These are phyloP conservation scores for Syncerus caffer DNA, from an alignment of 2,797 vertebrate genomes.

Conservation along the genomic window DNA sequence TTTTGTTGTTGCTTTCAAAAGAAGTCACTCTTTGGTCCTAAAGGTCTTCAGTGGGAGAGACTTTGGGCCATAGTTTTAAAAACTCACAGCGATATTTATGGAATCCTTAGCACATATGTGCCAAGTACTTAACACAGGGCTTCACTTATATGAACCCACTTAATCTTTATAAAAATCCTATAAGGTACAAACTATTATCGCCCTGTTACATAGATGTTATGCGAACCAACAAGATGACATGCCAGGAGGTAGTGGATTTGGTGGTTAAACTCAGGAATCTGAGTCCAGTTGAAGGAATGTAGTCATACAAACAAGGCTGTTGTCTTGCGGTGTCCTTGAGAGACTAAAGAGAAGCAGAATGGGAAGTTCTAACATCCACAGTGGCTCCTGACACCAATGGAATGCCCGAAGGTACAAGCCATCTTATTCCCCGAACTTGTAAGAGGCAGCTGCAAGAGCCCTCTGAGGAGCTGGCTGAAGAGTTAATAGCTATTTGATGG, in stretches of 20 bases:
- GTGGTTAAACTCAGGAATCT: neutral
- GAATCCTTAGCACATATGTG: neutral
- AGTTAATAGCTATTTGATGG: constrained; percentile 53
- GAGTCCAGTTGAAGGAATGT: neutral
- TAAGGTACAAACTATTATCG: neutral
- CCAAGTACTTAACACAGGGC: no score
- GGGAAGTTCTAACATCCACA: neutral
- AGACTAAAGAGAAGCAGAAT: neutral
- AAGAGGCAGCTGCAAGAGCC: neutral
- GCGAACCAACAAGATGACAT: neutral
- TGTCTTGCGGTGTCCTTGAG: neutral
- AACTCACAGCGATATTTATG: neutral
- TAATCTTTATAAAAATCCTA: neutral
- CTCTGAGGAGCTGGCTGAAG: neutral
- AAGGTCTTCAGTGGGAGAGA: neutral
- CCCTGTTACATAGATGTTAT: rapidly evolving
- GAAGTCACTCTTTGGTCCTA: neutral
- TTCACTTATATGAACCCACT: neutral
- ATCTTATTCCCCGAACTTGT: neutral
- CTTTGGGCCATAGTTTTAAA: neutral
- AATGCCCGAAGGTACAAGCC: neutral
- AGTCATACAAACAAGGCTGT: neutral
- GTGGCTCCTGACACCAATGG: neutral
- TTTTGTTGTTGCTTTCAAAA: neutral
- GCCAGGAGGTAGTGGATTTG: neutral